A percentile compares a stretch with the other conserved stretches of the same genome.
Conservation (phyloP, 1,140 invertebrate species). For the Listronotus bonariensis region DNA sequence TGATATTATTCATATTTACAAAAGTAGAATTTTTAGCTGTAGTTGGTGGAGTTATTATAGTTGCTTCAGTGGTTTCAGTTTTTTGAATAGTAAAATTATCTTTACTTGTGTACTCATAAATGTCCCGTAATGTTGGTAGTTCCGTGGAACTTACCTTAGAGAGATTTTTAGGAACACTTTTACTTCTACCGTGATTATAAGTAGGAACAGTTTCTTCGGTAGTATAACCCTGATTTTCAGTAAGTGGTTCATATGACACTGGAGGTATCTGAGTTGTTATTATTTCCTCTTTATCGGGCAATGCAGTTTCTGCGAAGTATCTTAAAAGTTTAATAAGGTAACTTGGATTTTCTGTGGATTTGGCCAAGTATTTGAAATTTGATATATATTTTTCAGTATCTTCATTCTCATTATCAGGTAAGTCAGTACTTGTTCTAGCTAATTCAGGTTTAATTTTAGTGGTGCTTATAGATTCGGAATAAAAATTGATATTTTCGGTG, state of each 20-base stretch:
- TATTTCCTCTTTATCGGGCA: not conserved
- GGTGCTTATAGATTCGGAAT: too few relatives aligned
- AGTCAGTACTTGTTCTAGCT: too few relatives aligned
- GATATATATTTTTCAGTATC: too few relatives aligned
- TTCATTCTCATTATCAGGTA: too few relatives aligned
- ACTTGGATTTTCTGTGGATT: too few relatives aligned
- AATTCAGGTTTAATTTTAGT: too few relatives aligned
- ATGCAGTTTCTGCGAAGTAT: slow-evolving; percentile 17
- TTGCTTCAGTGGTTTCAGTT: too few relatives aligned
- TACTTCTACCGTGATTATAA: not conserved
- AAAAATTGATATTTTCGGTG: too few relatives aligned
- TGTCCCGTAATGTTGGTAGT: slow-evolving; percentile 20
- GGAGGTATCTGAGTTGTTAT: slow-evolving; percentile 2
- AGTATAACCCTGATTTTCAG: slow-evolving; percentile 13
- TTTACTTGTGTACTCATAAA: slow-evolving; percentile 5
- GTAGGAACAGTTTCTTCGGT: slow-evolving; percentile 2
- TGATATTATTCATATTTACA: too few relatives aligned
- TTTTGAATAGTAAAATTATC: not conserved
- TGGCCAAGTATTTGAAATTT: too few relatives aligned
- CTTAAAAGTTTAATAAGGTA: slow-evolving; percentile 16
- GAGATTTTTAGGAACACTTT: not conserved
- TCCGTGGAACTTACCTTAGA: slow-evolving; percentile 6
- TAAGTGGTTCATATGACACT: slow-evolving; percentile 19
- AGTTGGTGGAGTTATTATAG: too few relatives aligned
- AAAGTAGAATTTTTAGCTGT: too few relatives aligned